Evolutionary conservation across 2,888 invertebrate species (phyloP), one percentile per base, ranked within the genome.

Genomic region (Conchocele bisecta): DNA sequence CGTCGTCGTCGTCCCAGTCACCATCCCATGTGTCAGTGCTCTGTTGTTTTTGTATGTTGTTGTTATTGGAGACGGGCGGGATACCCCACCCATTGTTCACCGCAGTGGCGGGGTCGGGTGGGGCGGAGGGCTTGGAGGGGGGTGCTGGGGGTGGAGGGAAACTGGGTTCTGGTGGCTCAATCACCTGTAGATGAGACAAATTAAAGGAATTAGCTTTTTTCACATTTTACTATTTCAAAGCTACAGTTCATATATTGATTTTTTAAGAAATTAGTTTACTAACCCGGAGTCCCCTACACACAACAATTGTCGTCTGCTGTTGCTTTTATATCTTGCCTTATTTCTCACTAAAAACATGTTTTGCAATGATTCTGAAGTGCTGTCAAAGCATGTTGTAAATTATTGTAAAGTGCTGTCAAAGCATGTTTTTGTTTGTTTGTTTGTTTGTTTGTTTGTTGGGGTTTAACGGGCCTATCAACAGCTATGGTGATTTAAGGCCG

Each of bases 21-120:
- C 96, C 96, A 86, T 97, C 95, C 95, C 95, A 96, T 85, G 95
- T 96, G 85, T 96, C 96, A 83, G 96, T 96, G 56, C 83, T 83
- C 41, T 79, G 79, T 65, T 85, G 85, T n/a, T 59, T 26, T 15
- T 64, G 57, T n/a, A n/a, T n/a, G n/a, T n/a, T n/a, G n/a, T n/a
- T n/a, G n/a, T n/a, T n/a, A n/a, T n/a, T n/a, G n/a, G n/a, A n/a
- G 5, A 54, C 44, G 29, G 44, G 31, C 29, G 67, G 46, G 61
- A 37, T 29, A 51, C 71, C 56, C 50, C 73, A 37, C 39, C 74
- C 44, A 20, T 57, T 53, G 39, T 72, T 42, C 13, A 65, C 44
- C n/a, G 61, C 58, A 29, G 22, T 51, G 9, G 44, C 56, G 44
- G 56, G 69, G 11, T 50, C 37, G 17, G 57, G 61, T 24, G 78